These are phyloP conservation scores for Dendrolimus houi DNA, from an alignment of 2,888 invertebrate species.

Conservation along the genomic window DNA sequence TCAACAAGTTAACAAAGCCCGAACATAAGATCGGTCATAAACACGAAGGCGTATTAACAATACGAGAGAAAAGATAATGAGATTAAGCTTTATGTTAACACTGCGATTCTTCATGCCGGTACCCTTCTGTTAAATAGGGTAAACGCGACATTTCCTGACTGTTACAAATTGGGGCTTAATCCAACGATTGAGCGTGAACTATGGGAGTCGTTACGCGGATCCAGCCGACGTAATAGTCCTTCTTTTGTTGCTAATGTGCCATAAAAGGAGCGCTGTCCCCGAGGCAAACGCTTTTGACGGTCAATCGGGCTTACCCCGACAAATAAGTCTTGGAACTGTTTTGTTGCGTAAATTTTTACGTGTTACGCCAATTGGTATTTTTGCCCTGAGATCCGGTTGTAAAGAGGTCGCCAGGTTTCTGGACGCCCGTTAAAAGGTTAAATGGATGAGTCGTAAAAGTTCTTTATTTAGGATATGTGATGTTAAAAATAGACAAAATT, in stretches of 20 bases:
- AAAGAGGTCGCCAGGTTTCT: not conserved
- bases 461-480: not conserved
- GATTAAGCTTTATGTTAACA: conserved; percentile 31
- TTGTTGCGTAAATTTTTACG: conserved; percentile 17
- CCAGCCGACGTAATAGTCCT: conserved; percentile 51
- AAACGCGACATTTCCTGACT: conserved; percentile 46
- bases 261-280: conserved; percentile 43
- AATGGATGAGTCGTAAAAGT: not conserved
- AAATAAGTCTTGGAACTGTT: conserved; percentile 10
- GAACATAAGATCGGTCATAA: not conserved
- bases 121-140: conserved; percentile 41
- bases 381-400: not conserved
- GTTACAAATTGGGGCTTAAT: conserved; percentile 59
- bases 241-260: conserved; percentile 59
- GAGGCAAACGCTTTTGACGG: conserved; percentile 29
- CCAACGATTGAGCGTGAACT: conserved; percentile 65
- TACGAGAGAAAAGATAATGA: not conserved
- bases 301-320: conserved; percentile 19
- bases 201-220: conserved; percentile 55
- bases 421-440: not conserved
- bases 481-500: not conserved
- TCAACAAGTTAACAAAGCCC: not conserved
- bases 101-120: conserved; percentile 30
- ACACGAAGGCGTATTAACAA: not conserved
- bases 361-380: not conserved